Base-by-base conservation (phyloP, 2,888 invertebrate species). In the Pollenia amentaria region DNA sequence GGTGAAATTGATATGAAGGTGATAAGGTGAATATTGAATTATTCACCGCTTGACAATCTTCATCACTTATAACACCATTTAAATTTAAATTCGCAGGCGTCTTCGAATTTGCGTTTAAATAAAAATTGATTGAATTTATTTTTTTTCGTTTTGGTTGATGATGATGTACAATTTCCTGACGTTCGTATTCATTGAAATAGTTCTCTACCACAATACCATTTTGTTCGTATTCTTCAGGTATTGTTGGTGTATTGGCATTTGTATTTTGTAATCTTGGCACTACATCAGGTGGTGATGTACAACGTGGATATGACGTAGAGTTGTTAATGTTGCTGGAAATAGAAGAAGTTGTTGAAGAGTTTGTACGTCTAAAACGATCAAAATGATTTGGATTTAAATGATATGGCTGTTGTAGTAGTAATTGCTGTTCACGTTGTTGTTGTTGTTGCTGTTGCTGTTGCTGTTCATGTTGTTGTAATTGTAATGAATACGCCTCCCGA, bases 91-190 rank as follows among this genome's bases (percentile, higher is more conserved):
- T 88, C 85, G 88, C 88, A 86, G 88, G 85, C 40, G 18, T 21
- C 69, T 18, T 51, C 7, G 38, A 46, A 72, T 53, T 82, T n/a
- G 51, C 1, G 70, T 72, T 70, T 40, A 76, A 38, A 76, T 69
- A 44, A 38, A 72, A 80, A 72, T 72, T 82, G 46, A 53, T 57
- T 57, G 48, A 57, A 51, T 72, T 51, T 69, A 57, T n/a, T 75
- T 29, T 0, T 29, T 72, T 88, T 70, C 73, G 78, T 86, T 90
- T 89, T 87, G 87, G 80, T 65, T 75, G 88, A 84, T 88, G 89
- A 89, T 90, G 92, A 91, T 91, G 91, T 88, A 91, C 92, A 91
- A 92, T 92, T 92, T 92, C 92, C 92, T 92, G 93, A 90, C 93
- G 92, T 89, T 92, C 92, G 88, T 92, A 92, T 90, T 92, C 92